Evolutionary conservation across 2,797 vertebrate species (phyloP).

Genomic region (Chloroceryle inda): DNA sequence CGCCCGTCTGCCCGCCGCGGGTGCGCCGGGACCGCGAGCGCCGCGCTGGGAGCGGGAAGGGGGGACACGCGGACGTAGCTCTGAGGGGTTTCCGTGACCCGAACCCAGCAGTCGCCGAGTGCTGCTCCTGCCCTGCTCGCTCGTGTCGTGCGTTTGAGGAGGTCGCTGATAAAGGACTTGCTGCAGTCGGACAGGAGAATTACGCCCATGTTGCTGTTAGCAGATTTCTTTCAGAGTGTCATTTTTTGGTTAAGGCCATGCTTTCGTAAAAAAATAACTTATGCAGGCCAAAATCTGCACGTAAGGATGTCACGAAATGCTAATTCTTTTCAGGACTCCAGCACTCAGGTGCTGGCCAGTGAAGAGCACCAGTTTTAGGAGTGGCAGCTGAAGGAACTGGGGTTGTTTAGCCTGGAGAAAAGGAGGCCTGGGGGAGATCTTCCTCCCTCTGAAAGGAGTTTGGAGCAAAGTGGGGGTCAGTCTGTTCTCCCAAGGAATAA

Average conservation of each 20-base stretch:
- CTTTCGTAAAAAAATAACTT: not conserved
- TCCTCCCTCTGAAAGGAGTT: not conserved
- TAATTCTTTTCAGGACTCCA: not conserved
- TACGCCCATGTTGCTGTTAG: rapidly evolving
- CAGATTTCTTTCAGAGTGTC: not conserved
- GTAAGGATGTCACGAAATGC: not conserved
- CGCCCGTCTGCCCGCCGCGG: no score
- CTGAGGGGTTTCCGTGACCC: not conserved
- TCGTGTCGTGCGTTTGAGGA: not conserved
- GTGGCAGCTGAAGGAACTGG: not conserved
- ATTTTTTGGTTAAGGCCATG: not conserved
- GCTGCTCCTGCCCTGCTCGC: not conserved
- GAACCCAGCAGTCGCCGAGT: not conserved
- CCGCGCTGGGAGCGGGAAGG: no score
- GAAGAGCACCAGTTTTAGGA: not conserved
- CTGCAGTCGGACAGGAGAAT: not conserved
- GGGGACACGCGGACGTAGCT: no score
- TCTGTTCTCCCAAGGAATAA: not conserved
- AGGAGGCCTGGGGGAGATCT: not conserved
- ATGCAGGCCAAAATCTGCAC: not conserved
- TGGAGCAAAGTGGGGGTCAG: not conserved
- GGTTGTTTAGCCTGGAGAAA: not conserved
- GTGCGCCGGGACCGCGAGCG: no score
- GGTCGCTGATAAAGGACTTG: not conserved
- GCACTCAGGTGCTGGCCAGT: not conserved